phyloP scores from a whole-genome alignment of 2,113 vertebrate species.

The Tapirus terrestris region DNA sequence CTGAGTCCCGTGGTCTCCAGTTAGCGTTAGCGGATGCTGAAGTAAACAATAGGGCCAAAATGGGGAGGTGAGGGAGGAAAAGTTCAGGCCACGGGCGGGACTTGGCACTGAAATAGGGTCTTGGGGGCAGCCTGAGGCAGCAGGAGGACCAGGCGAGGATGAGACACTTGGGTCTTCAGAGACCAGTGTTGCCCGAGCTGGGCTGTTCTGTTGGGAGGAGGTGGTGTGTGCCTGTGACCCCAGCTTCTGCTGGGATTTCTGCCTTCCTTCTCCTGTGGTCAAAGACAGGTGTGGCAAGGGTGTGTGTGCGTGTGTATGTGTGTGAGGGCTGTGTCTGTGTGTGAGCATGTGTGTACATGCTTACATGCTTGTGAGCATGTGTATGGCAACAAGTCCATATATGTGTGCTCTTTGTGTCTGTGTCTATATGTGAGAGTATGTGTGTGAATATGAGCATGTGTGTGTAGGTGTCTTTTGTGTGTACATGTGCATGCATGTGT shows the following conservation, averaged over 20 bases:
- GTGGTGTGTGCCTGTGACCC: not conserved
- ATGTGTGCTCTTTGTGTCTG: not conserved
- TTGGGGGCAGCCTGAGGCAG: not conserved
- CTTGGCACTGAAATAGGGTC: not conserved
- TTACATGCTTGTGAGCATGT: not conserved
- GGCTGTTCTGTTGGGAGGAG: not conserved
- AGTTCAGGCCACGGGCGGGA: not conserved
- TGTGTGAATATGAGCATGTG: too few relatives aligned
- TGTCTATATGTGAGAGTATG: not conserved
- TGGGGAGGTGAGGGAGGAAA: not conserved
- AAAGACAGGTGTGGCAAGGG: not conserved
- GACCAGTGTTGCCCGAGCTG: rapidly evolving
- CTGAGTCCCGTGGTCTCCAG: not conserved
- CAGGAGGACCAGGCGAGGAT: not conserved
- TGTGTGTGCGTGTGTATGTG: not conserved
- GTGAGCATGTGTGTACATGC: not conserved
- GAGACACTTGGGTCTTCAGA: rapidly evolving
- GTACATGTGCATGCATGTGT: too few relatives aligned
- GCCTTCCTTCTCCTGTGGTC: not conserved
- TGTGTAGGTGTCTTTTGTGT: not conserved
- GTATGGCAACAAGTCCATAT: not conserved
- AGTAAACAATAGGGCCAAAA: not conserved
- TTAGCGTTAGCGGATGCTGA: rapidly evolving
- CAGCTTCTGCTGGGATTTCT: not conserved
- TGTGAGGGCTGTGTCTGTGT: not conserved